A percentile compares a stretch with the other conserved stretches of the same genome.
Evolutionary conservation across 2,888 invertebrate species (phyloP).

Genomic region (Lasioglossum lativentre): DNA sequence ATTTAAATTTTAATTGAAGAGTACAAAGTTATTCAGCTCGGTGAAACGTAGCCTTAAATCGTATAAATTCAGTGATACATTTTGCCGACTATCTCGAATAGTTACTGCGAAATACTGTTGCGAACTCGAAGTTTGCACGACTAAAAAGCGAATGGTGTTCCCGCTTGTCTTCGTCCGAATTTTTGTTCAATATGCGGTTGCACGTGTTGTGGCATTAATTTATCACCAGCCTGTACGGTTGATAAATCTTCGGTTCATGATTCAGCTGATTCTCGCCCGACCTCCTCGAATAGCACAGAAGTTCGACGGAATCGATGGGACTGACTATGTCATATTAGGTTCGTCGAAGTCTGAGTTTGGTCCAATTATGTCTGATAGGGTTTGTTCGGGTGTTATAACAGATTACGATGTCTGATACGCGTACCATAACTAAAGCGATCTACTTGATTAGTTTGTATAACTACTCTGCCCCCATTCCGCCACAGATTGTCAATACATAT

Average conservation of each 20-base stretch:
- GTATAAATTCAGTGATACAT: not conserved
- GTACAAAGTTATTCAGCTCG: not conserved
- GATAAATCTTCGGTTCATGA: conserved; percentile 17
- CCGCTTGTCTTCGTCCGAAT: not conserved
- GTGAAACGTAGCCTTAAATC: not conserved
- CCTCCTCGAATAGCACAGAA: not conserved
- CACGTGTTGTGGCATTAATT: conserved; percentile 4
- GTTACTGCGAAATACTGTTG: not conserved
- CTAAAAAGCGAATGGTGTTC: not conserved
- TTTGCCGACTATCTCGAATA: not conserved
- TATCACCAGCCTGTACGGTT: not conserved
- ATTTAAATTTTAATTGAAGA: no score
- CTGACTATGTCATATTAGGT: conserved; percentile 3
- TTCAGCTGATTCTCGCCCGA: conserved; percentile 2
- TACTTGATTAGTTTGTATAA: not conserved
- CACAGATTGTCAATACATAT: not conserved
- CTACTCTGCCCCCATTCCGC: not conserved
- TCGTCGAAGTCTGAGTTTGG: conserved; percentile 4
- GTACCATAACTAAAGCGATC: not conserved
- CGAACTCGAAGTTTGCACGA: not conserved
- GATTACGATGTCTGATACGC: conserved; percentile 1
- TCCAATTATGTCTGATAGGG: conserved; percentile 15
- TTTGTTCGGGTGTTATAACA: conserved; percentile 2
- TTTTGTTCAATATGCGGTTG: not conserved
- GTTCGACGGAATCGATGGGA: conserved; percentile 6